Evolutionary conservation across 1,140 invertebrate species (phyloP).

Genomic region (Drosophila ogumai): DNA sequence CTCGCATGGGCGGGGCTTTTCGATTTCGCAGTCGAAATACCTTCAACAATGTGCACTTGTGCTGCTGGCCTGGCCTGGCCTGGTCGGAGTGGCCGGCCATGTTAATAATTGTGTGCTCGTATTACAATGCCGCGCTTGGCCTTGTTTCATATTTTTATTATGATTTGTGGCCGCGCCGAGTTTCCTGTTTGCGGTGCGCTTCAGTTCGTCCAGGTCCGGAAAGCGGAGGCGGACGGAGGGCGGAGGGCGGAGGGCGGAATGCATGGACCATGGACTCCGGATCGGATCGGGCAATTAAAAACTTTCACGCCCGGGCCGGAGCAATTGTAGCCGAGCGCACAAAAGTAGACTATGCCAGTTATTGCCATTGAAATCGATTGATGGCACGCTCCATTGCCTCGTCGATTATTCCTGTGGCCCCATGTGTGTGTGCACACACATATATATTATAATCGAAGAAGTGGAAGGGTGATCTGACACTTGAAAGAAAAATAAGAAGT

Average conservation of each 20-base stretch:
- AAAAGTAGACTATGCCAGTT: conserved; percentile 60
- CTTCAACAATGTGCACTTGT: conserved; percentile 42
- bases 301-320: conserved; percentile 43
- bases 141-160: conserved; percentile 54
- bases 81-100: conserved; percentile 28
- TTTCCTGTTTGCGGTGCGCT: conserved; percentile 52
- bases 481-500: too few species aligned
- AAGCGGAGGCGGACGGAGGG: not conserved
- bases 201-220: conserved; percentile 24
- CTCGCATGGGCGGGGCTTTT: conserved; percentile 15
- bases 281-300: conserved; percentile 51
- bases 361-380: conserved; percentile 53
- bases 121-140: conserved; percentile 49
- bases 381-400: conserved; percentile 45
- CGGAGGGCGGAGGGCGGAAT: not conserved
- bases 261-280: conserved; percentile 15
- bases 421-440: conserved; percentile 13
- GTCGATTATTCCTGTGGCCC: conserved; percentile 35
- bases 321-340: conserved; percentile 37
- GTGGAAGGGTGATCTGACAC: not conserved
- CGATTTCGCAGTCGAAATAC: conserved; percentile 44
- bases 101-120: conserved; percentile 46
- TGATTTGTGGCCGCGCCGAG: conserved; percentile 42
- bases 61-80: not conserved
- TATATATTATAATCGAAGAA: conserved; percentile 24